These are phyloP conservation scores for Enteromius trimaculatus DNA, from an alignment of 2,797 vertebrate species.

Conservation along the genomic window DNA sequence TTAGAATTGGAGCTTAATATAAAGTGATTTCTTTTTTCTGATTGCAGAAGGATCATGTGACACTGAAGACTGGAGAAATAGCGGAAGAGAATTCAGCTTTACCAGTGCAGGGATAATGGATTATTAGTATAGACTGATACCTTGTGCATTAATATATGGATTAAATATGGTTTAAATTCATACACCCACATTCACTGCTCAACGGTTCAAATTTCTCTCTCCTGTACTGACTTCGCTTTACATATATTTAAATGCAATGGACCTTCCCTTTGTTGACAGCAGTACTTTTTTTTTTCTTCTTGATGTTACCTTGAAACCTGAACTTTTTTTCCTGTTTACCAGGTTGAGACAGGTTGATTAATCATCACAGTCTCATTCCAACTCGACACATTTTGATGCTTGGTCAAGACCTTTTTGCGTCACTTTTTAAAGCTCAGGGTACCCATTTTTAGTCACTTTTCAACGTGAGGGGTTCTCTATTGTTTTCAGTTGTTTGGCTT, in stretches of 20 bases:
- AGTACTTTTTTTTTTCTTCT: background rate
- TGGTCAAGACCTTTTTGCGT: no score
- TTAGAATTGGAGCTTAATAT: background rate
- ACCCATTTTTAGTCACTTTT: no score
- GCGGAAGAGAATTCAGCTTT: background rate
- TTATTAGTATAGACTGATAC: background rate
- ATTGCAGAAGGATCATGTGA: background rate
- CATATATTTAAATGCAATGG: slow-evolving; percentile 8
- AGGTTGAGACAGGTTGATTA: slow-evolving; percentile 46
- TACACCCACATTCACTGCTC: background rate
- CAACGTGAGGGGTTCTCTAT: no score
- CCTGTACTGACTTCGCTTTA: slow-evolving; percentile 12
- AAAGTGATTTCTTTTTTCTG: background rate
- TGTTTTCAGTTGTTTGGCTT: no score
- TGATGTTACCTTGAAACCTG: slow-evolving; percentile 11
- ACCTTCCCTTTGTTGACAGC: slow-evolving; percentile 21
- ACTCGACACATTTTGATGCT: no score
- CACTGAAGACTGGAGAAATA: background rate
- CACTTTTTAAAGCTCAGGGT: no score
- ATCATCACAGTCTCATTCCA: no score
- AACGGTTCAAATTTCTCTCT: background rate
- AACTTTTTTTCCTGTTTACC: slow-evolving; percentile 35
- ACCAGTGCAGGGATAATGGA: background rate
- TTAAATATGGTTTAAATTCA: background rate
- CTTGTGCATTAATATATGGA: background rate